Percentiles rank a stretch among this genome's conserved stretches.
These are phyloP conservation scores for Piaya cayana DNA, from an alignment of 2,113 vertebrate genomes.

Conservation along the genomic window DNA sequence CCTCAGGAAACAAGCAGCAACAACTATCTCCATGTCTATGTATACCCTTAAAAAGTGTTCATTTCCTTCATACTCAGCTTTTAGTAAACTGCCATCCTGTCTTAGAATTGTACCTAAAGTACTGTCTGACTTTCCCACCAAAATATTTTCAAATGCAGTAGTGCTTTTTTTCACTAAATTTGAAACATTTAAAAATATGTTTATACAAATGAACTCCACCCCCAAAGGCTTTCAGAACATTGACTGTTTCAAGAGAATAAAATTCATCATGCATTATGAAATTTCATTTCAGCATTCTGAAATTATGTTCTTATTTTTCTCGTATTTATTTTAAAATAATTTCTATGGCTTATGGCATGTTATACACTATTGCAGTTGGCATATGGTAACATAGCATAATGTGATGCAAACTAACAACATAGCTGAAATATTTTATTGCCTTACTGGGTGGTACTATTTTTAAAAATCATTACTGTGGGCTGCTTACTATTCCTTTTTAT, in stretches of 20 bases:
- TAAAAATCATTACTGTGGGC: not conserved
- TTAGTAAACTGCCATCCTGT: not conserved
- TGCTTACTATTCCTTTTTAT: not conserved
- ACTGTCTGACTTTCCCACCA: not conserved
- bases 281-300: not conserved
- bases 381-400: not conserved
- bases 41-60: not conserved
- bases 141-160: not conserved
- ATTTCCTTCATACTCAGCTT: not conserved
- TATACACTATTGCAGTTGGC: not conserved
- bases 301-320: not conserved
- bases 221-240: not conserved
- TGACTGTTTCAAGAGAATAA: not conserved
- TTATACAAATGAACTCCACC: not conserved
- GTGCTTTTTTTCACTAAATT: not conserved
- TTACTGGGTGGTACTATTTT: not conserved
- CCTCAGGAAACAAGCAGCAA: not conserved
- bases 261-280: not conserved
- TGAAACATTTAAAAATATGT: not conserved
- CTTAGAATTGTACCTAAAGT: not conserved
- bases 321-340: not conserved
- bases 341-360: not conserved
- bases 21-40: not conserved
- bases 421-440: not conserved
- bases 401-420: not conserved